Conservation (phyloP, 2,797 vertebrate genomes). For the Pagetopsis macropterus region DNA sequence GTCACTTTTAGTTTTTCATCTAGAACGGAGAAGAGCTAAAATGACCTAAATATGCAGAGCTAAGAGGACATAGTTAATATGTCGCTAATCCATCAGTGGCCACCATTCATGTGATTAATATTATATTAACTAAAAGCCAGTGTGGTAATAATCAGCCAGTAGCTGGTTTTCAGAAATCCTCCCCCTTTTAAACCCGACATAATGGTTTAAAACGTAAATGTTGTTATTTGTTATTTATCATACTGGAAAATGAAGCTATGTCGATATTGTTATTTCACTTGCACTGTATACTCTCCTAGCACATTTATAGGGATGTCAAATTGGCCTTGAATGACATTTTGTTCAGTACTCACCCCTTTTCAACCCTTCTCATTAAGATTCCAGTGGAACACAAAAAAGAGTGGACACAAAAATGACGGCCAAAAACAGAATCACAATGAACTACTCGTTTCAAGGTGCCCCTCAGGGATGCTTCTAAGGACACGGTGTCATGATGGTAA, state of each 20-base stretch:
- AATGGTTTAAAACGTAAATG: neutral
- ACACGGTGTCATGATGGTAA: slow-evolving; percentile 39
- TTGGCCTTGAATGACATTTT: neutral
- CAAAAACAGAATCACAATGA: slow-evolving; percentile 39
- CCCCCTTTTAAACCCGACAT: neutral
- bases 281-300: neutral
- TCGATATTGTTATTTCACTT: neutral
- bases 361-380: slow-evolving; percentile 26
- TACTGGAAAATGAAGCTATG: neutral
- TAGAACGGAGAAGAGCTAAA: neutral
- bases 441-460: slow-evolving; percentile 44
- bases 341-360: slow-evolving; percentile 23
- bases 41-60: neutral
- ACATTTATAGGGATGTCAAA: slow-evolving; percentile 10
- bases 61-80: neutral
- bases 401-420: slow-evolving; percentile 16
- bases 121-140: neutral
- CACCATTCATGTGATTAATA: neutral
- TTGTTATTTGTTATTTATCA: neutral
- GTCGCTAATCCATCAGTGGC: neutral
- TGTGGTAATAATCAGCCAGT: neutral
- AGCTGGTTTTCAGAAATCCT: neutral
- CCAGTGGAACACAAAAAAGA: neutral
- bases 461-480: slow-evolving; percentile 47
- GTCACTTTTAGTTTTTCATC: slow-evolving; percentile 11